phyloP scores from a whole-genome alignment of 2,888 invertebrate species.

The Criorhina ranunculi region DNA sequence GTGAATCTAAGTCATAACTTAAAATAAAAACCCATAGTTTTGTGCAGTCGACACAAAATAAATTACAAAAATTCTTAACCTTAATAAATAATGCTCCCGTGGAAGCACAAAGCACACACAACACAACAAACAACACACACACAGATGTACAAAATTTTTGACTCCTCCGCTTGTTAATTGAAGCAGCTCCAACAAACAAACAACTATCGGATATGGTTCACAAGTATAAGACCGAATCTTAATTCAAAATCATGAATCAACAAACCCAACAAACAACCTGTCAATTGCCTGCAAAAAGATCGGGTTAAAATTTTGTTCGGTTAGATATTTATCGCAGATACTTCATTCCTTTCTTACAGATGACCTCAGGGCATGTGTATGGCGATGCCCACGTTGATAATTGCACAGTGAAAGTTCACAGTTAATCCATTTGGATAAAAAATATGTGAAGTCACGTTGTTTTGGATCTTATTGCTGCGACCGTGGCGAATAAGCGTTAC shows the following conservation, averaged over 20 bases:
- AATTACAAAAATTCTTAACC: slow-evolving; percentile 72
- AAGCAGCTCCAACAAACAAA: slow-evolving; percentile 50
- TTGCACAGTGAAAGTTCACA: slow-evolving; percentile 61
- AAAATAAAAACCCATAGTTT: slow-evolving; percentile 5
- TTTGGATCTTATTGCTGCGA: slow-evolving; percentile 1
- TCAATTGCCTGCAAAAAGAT: slow-evolving; percentile 57
- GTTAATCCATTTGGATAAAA: slow-evolving; percentile 46
- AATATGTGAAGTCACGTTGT: slow-evolving; percentile 49
- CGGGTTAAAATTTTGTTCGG: slow-evolving; percentile 33
- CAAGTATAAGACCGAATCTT: slow-evolving; percentile 59
- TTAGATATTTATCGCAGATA: slow-evolving; percentile 55
- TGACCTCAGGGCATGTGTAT: slow-evolving; percentile 51
- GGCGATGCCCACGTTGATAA: not conserved
- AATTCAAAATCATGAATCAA: slow-evolving; percentile 69
- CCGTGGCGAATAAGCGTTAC: slow-evolving; percentile 22
- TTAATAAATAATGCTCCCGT: slow-evolving; percentile 62
- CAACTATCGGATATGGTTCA: slow-evolving; percentile 14
- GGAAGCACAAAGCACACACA: too few species aligned
- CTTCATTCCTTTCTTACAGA: slow-evolving; percentile 5
- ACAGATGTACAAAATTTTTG: slow-evolving; percentile 14
- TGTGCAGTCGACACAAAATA: slow-evolving; percentile 62
- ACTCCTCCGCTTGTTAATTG: slow-evolving; percentile 50
- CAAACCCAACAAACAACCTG: slow-evolving; percentile 65
- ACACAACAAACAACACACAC: too few species aligned
- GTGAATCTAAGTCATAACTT: slow-evolving; percentile 46